Conservation (phyloP, 2,888 invertebrate species). For the Andrena flavipes region DNA sequence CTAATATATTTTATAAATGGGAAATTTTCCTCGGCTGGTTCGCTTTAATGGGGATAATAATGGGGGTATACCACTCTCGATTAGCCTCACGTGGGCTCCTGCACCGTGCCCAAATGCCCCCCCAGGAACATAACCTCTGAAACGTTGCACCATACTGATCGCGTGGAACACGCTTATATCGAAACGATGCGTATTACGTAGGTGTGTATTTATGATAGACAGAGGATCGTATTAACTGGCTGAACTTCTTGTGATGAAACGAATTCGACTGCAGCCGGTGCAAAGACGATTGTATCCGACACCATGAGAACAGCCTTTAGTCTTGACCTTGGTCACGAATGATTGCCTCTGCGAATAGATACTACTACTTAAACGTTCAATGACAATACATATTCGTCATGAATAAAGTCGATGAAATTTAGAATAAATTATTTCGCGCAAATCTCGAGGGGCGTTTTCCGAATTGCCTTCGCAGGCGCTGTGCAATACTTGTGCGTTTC, state of each 20-base stretch:
- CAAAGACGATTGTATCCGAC: neutral
- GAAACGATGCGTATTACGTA: neutral
- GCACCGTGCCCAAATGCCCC: neutral
- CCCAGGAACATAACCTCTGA: constrained; percentile 48
- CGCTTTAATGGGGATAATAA: neutral
- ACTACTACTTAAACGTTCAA: neutral
- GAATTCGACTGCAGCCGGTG: constrained; percentile 9
- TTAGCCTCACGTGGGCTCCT: neutral
- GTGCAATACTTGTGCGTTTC: too few relatives aligned
- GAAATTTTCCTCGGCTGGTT: too few relatives aligned
- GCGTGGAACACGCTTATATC: neutral
- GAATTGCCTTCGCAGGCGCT: too few relatives aligned
- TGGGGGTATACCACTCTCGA: neutral
- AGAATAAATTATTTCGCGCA: too few relatives aligned
- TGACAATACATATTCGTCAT: too few relatives aligned
- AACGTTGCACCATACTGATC: constrained; percentile 10
- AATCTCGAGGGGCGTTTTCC: too few relatives aligned
- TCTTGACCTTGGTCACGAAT: constrained; percentile 11
- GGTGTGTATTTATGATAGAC: neutral
- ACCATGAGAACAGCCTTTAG: neutral
- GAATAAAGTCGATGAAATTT: too few relatives aligned
- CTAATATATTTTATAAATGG: neutral
- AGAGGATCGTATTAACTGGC: neutral
- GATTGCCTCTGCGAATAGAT: constrained; percentile 12
- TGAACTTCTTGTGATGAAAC: constrained; percentile 8